Percentiles rank a stretch among this genome's conserved stretches.
These are phyloP conservation scores for Leptothorax acervorum DNA, from an alignment of 2,888 invertebrate genomes.

Conservation along the genomic window DNA sequence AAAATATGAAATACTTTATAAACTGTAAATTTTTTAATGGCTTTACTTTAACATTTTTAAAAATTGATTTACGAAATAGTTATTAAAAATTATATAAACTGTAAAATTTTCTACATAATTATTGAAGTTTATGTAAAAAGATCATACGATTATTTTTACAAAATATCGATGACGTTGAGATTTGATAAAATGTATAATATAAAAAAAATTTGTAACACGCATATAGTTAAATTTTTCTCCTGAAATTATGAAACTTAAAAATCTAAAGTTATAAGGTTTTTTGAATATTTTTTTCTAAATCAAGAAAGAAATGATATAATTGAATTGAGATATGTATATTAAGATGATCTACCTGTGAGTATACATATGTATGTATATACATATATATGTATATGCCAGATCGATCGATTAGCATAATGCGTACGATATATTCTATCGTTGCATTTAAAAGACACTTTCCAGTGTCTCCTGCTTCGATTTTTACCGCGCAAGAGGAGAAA, in stretches of 20 bases:
- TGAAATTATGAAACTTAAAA: not conserved
- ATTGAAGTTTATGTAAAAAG: not conserved
- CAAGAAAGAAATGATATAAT: not conserved
- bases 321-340: not conserved
- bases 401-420: constrained; percentile 44
- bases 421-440: constrained; percentile 56
- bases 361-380: not conserved
- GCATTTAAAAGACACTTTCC: constrained; percentile 52
- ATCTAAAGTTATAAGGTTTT: not conserved
- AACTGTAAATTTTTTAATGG: not conserved
- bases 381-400: constrained; percentile 43
- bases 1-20: not conserved
- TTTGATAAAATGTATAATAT: not conserved
- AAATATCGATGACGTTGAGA: not conserved
- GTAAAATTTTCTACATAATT: not conserved
- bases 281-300: not conserved
- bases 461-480: constrained; percentile 31
- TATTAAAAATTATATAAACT: not conserved
- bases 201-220: not conserved
- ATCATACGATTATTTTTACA: not conserved
- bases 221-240: not conserved
- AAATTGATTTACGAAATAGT: too few relatives aligned
- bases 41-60: not conserved
- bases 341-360: constrained; percentile 7
- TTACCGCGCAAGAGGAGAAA: not conserved